phyloP scores from a whole-genome alignment of 2,797 vertebrate genomes.

The Acanthornis magna region DNA sequence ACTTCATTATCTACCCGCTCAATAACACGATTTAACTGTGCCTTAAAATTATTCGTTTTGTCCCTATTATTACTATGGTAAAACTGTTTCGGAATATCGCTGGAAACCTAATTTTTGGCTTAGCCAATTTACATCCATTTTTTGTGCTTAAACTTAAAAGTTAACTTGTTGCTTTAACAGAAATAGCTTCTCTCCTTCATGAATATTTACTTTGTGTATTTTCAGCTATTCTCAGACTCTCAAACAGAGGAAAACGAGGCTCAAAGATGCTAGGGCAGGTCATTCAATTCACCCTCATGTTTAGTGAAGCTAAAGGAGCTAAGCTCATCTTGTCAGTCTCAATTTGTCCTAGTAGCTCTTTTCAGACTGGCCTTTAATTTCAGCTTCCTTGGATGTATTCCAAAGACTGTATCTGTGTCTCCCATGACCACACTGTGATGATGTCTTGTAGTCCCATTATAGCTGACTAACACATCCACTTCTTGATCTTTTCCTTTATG shows the following conservation, averaged over 20 bases:
- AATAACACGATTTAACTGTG: background rate
- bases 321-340: background rate
- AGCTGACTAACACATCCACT: background rate
- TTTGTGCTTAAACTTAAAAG: background rate
- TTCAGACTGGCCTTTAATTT: background rate
- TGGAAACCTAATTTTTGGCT: background rate
- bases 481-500: background rate
- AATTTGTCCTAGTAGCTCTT: background rate
- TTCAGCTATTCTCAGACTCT: background rate
- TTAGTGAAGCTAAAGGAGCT: background rate
- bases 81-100: background rate
- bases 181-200: background rate
- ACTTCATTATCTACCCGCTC: background rate
- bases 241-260: background rate
- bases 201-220: background rate
- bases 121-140: background rate
- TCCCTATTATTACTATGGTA: background rate
- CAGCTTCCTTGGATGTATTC: background rate
- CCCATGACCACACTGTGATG: too few species aligned
- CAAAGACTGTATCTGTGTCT: background rate
- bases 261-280: background rate
- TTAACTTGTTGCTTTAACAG: background rate
- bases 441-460: background rate
- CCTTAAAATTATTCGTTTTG: background rate
- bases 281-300: background rate